phyloP scores from a whole-genome alignment of 1,140 invertebrate genomes.

The Asbolus verrucosus region DNA sequence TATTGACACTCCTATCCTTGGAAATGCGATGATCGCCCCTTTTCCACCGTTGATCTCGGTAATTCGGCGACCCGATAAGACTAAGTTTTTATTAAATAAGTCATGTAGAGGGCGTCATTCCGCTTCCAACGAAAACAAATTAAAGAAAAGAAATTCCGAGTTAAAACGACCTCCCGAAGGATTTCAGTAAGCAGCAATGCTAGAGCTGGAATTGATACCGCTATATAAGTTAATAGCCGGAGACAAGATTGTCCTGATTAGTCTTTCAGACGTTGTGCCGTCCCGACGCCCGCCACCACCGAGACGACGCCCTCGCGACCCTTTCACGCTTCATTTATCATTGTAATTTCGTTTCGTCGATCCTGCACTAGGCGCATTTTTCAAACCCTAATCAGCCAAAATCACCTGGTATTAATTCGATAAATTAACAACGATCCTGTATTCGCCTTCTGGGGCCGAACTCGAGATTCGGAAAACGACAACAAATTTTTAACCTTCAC shows the following conservation, averaged over 20 bases:
- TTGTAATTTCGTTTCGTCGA: slow-evolving; percentile 40
- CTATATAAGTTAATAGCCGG: slow-evolving; percentile 64
- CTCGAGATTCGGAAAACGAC: too few relatives aligned
- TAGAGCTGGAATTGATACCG: slow-evolving; percentile 61
- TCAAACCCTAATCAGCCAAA: slow-evolving; percentile 7
- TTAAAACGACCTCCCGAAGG: slow-evolving; percentile 52
- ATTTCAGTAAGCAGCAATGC: slow-evolving; percentile 52
- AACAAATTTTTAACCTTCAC: too few relatives aligned
- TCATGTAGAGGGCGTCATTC: slow-evolving; percentile 16
- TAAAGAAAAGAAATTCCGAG: slow-evolving; percentile 53
- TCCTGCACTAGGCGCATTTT: background rate
- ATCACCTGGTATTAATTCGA: slow-evolving; percentile 29
- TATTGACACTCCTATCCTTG: slow-evolving; percentile 55
- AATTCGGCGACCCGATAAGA: slow-evolving; percentile 21
- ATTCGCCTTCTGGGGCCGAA: too few relatives aligned
- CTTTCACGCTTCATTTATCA: slow-evolving; percentile 42
- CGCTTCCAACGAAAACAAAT: slow-evolving; percentile 49
- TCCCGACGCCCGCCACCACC: slow-evolving; percentile 32
- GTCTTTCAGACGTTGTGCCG: slow-evolving; percentile 49
- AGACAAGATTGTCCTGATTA: slow-evolving; percentile 63
- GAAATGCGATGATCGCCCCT: background rate
- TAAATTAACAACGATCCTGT: slow-evolving; percentile 4
- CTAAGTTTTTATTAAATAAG: slow-evolving; percentile 37
- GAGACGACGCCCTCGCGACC: slow-evolving; percentile 5
- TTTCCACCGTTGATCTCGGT: slow-evolving; percentile 13